Conservation (phyloP, 1,140 invertebrate genomes). For the Acyrthosiphon pisum region DNA sequence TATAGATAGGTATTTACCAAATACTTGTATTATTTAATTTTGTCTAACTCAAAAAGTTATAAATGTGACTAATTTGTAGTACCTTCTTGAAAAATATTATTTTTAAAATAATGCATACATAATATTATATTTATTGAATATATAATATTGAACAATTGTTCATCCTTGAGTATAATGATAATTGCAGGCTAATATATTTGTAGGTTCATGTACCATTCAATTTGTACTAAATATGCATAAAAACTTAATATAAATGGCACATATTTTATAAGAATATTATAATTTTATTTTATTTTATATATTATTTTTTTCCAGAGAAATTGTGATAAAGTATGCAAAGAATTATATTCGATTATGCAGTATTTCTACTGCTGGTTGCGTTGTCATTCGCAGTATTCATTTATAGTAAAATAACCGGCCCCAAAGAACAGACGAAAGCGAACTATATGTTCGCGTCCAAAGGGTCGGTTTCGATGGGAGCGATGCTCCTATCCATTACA, state of each 20-base stretch:
- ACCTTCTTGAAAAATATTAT: neutral
- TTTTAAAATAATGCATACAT: neutral
- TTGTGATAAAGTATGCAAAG: slow-evolving; percentile 57
- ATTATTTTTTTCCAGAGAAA: slow-evolving; percentile 15
- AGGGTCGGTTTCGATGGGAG: slow-evolving; percentile 75
- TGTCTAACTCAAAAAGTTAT: too few relatives aligned
- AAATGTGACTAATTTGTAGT: neutral
- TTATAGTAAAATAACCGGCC: slow-evolving; percentile 73
- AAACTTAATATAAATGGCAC: neutral
- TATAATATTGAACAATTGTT: neutral
- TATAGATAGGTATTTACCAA: too few relatives aligned
- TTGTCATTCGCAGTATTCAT: slow-evolving; percentile 76
- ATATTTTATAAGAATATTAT: neutral
- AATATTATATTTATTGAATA: too few relatives aligned
- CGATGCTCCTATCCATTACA: slow-evolving; percentile 83
- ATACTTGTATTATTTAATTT: too few relatives aligned
- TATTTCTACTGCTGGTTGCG: slow-evolving; percentile 76
- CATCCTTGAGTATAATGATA: neutral
- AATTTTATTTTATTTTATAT: neutral
- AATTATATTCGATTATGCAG: slow-evolving; percentile 75
- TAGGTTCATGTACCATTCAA: too few relatives aligned
- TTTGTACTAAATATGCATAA: neutral
- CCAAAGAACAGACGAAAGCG: slow-evolving; percentile 74
- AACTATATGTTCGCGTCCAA: slow-evolving; percentile 76
- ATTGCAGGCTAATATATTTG: neutral